Conservation (phyloP, 2,888 invertebrate species). For the Lamellibrachia columna region DNA sequence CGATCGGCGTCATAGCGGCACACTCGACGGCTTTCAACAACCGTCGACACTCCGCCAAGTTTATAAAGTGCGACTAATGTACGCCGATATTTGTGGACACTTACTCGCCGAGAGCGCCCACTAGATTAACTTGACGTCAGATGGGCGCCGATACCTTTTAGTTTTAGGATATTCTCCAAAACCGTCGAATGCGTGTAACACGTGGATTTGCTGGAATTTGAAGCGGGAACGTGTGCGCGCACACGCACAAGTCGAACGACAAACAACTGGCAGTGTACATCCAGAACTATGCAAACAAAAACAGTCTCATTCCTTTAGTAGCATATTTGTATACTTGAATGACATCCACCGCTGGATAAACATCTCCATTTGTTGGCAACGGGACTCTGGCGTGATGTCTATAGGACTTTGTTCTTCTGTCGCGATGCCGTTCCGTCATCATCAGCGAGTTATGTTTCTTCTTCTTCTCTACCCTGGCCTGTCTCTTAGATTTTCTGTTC, state of each 20-base stretch:
- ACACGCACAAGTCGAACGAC: background rate
- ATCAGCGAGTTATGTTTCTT: background rate
- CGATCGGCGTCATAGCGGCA: background rate
- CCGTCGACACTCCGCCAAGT: background rate
- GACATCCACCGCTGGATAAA: background rate
- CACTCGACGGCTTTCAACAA: slow-evolving; percentile 14
- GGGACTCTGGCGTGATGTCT: background rate
- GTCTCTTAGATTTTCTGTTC: background rate
- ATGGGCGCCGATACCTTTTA: background rate
- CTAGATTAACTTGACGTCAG: background rate
- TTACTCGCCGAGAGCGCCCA: background rate
- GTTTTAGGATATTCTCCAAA: background rate
- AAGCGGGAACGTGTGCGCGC: background rate
- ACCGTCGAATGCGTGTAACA: background rate
- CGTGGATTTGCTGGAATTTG: background rate
- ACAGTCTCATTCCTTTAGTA: background rate
- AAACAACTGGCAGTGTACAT: background rate
- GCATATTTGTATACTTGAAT: slow-evolving; percentile 8
- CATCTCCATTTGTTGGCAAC: background rate
- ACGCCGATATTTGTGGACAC: background rate
- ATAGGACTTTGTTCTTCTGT: background rate
- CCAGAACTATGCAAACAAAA: background rate
- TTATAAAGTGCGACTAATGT: slow-evolving; percentile 12
- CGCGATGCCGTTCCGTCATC: background rate
- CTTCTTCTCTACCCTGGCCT: background rate